Base-by-base conservation (phyloP, 2,888 invertebrate species). In the Melieria crassipennis region DNA sequence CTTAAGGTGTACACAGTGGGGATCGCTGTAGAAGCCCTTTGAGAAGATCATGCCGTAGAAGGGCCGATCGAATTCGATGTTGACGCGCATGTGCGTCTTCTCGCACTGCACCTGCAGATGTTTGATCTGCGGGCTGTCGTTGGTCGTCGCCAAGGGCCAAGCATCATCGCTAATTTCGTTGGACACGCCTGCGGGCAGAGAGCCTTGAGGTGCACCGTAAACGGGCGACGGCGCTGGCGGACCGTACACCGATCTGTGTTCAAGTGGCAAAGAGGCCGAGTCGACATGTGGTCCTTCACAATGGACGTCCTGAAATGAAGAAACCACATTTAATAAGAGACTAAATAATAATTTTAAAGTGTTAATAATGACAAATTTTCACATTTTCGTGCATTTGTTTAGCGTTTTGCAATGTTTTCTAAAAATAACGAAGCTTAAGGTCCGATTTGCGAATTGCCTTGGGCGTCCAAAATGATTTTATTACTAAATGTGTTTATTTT, bases 41-140 rank as follows among this genome's bases (percentile, higher is more conserved):
- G 96, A 96, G 89, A 97, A 97, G 83, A 97, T 96, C 94, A 97
- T 96, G 47, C 97, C 97, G 85, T 96, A 96, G 88, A 97, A 97
- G 11, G 97, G 96, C 63, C 96, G 90, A 86, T 97, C 97, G 88
- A 97, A 97, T 86, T 96, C 96, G 81, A 97, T 95, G 87, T 96
- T 96, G 70, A 97, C 97, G 67, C 96, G 90, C 96, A 97, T 97
- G 85, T 96, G 95, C 63, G 96, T 96, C 87, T 97, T 97, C 87
- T 97, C 97, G 87, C 97, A 97, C 86, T 97, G 96, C 78, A 97
- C 97, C 89, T 96, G 95, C 75, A 96, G 88, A 83, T 95, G 94
- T 87, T 96, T 96, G 81, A 97, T 96, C 87, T 96, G 95, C 0
- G 96, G 96, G 87, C 95, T 95, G 84, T 97, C 96, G 69, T 87